Conservation (phyloP, 2,113 vertebrate species). For the Cyphomyrus discorhynchus region DNA sequence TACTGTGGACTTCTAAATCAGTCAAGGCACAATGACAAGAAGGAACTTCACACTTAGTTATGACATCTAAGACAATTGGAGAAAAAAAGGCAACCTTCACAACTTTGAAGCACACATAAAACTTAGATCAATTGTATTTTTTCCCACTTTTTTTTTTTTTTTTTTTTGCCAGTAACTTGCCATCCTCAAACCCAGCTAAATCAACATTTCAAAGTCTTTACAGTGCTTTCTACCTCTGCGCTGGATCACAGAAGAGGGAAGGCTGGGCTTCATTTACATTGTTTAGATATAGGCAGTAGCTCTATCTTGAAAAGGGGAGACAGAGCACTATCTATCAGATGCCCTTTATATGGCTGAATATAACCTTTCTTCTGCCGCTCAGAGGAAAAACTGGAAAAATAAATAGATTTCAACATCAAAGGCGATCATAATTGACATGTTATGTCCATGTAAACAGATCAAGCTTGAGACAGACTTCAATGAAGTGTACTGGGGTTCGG, state of each 20-base stretch:
- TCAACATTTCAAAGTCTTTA: conserved; percentile 77
- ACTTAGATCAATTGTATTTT: conserved; percentile 70
- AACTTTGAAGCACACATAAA: conserved; percentile 69
- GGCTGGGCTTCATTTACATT: conserved; percentile 69
- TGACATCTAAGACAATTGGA: conserved; percentile 67
- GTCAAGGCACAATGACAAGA: conserved; percentile 54
- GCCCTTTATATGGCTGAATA: conserved; percentile 43
- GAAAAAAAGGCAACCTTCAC: conserved; percentile 60
- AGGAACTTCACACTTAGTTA: conserved; percentile 58
- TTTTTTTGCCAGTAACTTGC: conserved; percentile 56
- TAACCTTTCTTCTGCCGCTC: conserved; percentile 54
- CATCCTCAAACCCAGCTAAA: conserved; percentile 51
- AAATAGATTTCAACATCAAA: conserved; percentile 62
- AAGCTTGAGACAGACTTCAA: conserved; percentile 50
- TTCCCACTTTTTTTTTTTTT: conserved; percentile 24
- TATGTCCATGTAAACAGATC: conserved; percentile 50
- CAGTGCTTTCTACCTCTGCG: conserved; percentile 58
- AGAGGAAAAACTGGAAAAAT: conserved; percentile 26
- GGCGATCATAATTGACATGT: conserved; percentile 34
- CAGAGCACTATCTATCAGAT: conserved; percentile 33
- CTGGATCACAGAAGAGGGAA: conserved; percentile 61
- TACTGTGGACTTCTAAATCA: conserved; percentile 48
- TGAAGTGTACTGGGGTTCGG: conserved; percentile 40
- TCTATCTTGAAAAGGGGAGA: conserved; percentile 43
- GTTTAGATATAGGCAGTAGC: conserved; percentile 57